These are phyloP conservation scores for Engraulis encrasicolus DNA, from an alignment of 2,113 vertebrate genomes.

Conservation along the genomic window DNA sequence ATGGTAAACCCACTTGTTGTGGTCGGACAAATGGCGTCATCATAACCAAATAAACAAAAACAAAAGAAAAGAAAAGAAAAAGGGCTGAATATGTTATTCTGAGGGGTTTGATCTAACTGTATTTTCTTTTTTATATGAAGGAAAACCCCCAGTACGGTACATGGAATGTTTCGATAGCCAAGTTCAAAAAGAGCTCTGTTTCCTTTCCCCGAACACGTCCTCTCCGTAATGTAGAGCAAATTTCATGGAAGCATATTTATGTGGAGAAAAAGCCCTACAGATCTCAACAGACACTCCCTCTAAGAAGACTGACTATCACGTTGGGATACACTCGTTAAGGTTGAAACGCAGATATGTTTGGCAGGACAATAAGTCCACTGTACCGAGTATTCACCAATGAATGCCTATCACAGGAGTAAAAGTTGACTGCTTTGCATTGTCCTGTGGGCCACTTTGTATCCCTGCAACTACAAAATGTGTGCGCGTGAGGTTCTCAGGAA, in stretches of 20 bases:
- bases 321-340: background rate
- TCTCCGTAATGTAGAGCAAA: background rate
- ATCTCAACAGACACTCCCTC: background rate
- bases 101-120: background rate
- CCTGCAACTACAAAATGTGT: conserved; percentile 16
- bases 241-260: conserved; percentile 12
- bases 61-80: no score
- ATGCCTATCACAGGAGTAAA: background rate
- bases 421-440: conserved; percentile 3
- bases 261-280: background rate
- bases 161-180: conserved; percentile 9
- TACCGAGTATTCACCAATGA: conserved; percentile 1
- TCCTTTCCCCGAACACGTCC: background rate
- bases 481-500: conserved; percentile 13
- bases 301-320: conserved; percentile 5
- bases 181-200: background rate
- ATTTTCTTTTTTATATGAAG: background rate
- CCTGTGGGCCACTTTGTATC: background rate
- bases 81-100: background rate
- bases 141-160: background rate
- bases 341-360: background rate
- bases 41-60: no score
- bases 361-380: conserved; percentile 8
- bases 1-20: background rate
- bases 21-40: background rate